Conservation (phyloP, 2,113 vertebrate species). For the Nestor notabilis region DNA sequence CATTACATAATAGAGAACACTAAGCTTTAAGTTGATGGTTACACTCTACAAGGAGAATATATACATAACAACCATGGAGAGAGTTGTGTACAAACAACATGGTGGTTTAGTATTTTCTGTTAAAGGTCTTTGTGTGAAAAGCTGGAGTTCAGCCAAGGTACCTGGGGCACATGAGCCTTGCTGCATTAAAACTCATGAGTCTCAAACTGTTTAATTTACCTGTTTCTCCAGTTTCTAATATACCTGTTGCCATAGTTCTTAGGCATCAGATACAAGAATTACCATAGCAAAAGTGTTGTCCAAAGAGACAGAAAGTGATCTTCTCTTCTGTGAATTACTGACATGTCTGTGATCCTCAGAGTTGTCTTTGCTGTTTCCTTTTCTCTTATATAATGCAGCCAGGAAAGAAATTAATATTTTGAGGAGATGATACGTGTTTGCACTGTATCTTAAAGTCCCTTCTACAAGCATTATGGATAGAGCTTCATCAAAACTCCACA, state of each 20-base stretch:
- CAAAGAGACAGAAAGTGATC: neutral
- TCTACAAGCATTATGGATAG: neutral
- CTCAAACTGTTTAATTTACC: neutral
- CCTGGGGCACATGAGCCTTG: rapidly evolving
- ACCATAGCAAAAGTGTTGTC: neutral
- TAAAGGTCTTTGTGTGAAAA: neutral
- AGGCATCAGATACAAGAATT: neutral
- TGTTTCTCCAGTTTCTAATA: neutral
- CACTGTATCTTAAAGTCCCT: neutral
- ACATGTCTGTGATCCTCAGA: neutral
- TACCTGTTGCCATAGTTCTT: neutral
- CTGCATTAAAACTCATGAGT: neutral
- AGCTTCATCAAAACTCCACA: neutral
- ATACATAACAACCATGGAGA: neutral
- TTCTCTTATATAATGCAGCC: neutral
- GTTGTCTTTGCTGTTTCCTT: neutral
- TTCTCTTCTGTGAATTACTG: neutral
- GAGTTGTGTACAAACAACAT: neutral
- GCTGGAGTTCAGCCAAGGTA: neutral
- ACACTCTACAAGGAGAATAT: neutral
- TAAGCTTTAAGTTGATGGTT: neutral
- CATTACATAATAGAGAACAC: neutral
- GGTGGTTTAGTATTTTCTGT: neutral
- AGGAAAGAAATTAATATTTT: neutral
- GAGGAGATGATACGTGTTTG: neutral